Conservation (phyloP, 2,888 invertebrate genomes). For the Limenitis camilla region DNA sequence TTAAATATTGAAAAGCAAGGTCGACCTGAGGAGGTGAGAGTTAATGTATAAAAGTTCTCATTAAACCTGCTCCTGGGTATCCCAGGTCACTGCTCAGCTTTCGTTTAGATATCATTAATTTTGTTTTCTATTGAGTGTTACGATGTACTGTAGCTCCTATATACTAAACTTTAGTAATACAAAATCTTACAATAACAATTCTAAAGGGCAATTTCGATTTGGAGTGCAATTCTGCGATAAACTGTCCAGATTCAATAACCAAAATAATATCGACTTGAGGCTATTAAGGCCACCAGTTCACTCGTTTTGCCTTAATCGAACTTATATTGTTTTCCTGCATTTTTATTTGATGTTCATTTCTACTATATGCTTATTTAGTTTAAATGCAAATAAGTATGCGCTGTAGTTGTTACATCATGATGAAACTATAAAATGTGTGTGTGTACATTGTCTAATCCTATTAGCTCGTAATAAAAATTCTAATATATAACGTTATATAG, state of each 20-base stretch:
- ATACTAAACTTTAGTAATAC: not conserved
- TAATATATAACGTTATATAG: too few species aligned
- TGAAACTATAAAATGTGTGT: too few species aligned
- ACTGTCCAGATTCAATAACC: conserved; percentile 4
- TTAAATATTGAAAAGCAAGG: too few species aligned
- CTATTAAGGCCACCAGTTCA: conserved; percentile 5
- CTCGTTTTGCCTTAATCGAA: conserved; percentile 5
- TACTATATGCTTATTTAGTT: not conserved
- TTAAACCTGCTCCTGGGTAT: too few species aligned
- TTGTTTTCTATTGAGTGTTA: too few species aligned
- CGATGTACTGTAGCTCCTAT: not conserved
- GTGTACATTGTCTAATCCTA: too few species aligned
- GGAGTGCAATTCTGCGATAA: conserved; percentile 1
- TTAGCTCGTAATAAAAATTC: too few species aligned
- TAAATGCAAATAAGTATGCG: not conserved
- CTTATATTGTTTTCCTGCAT: not conserved
- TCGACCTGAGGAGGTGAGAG: too few species aligned
- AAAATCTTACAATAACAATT: not conserved
- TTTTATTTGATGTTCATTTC: not conserved
- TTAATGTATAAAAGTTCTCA: too few species aligned
- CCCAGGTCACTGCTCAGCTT: too few species aligned
- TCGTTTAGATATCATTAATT: too few species aligned
- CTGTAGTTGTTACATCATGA: not conserved
- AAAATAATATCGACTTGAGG: conserved; percentile 6
- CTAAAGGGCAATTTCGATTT: not conserved